Evolutionary conservation across 2,797 vertebrate species (phyloP), one percentile per base, ranked within the genome.

Genomic region (Melanotaenia parkinsoni): DNA sequence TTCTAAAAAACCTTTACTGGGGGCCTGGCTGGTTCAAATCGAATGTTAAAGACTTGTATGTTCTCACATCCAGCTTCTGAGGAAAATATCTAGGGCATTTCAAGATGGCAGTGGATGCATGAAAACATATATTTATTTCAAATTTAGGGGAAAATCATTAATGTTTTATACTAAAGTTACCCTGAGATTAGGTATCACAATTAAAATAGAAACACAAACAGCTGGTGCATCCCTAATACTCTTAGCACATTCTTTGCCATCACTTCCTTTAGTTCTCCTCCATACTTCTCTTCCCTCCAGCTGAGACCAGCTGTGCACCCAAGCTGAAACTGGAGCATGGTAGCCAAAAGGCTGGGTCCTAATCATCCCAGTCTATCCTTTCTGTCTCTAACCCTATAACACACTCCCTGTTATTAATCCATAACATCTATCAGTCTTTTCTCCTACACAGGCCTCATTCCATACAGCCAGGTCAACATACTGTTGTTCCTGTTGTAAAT

Each of bases 401-500:
- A 64, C 70, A 68, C 74, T 79, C 81, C 64, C 71, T 58, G 40
- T 76, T 79, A 63, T 65, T 84, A 79, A 75, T 77, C 64, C 38
- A 63, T 56, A 18, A 58, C 53, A 53, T 63, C 65, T 30, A 51
- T 56, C 57, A 64, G 58, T 70, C 57, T 79, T 56, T 45, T 76
- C 82, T 81, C 75, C 58, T 62, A 72, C 18, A 3, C 64, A 56
- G 67, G 45, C 65, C 47, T 79, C 68, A 77, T 88, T 84, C 83
- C 77, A 80, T 83, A 86, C 59, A 66, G 63, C 63, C 64, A 35
- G 5, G 38, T 51, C 30, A 2, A 86, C 14, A 33, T 33, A 1
- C 6, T 9, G 28, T 62, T 72, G 85, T 77, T 86, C 80, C 70
- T 79, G 77, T 67, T 6, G 1, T 78, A 81, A 82, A 83, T 86